phyloP scores from a whole-genome alignment of 2,797 vertebrate genomes.

The Eulemur coronatus region DNA sequence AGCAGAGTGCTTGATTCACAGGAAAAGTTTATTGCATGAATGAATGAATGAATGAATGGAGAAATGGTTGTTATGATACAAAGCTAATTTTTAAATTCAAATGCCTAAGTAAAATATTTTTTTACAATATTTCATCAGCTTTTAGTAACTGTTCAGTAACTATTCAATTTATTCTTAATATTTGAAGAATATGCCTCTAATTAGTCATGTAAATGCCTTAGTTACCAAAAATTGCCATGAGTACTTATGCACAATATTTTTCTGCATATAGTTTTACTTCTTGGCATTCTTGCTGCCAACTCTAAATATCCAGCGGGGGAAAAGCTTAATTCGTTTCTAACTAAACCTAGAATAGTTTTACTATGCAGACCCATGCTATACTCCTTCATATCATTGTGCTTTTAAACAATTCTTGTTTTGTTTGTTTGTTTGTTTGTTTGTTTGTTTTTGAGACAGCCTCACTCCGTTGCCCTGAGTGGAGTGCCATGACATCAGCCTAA shows the following conservation, averaged over 20 bases:
- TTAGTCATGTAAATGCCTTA: not conserved
- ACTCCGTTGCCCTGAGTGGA: no score
- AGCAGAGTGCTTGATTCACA: not conserved
- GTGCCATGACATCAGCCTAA: no score
- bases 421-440: no score
- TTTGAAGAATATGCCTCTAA: constrained; percentile 15
- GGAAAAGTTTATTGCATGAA: not conserved
- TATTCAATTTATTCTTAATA: not conserved
- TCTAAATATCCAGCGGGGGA: not conserved
- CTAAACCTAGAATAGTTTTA: not conserved
- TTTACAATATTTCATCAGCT: not conserved
- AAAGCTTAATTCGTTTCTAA: constrained; percentile 4
- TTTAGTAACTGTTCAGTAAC: not conserved
- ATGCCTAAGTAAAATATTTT: not conserved
- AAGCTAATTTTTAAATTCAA: not conserved
- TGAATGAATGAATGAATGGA: not conserved
- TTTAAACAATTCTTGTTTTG: not conserved
- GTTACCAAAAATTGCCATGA: not conserved
- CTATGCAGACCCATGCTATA: not conserved
- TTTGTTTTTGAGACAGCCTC: not conserved
- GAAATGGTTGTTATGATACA: not conserved
- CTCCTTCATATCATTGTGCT: not conserved
- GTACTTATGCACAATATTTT: not conserved
- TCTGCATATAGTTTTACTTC: not conserved
- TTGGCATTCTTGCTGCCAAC: not conserved